Base-by-base conservation (phyloP, 30 jellyfish, hydroid and myxozoan species). In the Aurelia sp. region DNA sequence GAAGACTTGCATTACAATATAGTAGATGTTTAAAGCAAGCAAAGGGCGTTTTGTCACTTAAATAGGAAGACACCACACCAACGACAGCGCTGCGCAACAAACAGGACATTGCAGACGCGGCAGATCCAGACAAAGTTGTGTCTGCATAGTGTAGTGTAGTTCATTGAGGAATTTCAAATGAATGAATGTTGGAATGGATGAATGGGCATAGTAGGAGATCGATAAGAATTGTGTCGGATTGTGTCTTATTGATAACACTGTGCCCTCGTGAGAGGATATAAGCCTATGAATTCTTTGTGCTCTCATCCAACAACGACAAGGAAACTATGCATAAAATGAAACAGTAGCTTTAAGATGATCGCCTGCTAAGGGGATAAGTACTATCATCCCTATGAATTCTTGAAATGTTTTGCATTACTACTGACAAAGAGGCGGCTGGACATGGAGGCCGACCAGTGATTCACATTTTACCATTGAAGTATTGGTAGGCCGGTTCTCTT, bases 251-350 rank as follows among this genome's bases (percentile, higher is more conserved):
- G 44, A 69, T 69, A 69, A 69, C 65, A 69, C 44, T 24, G 80
- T 55, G 61, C 30, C 80, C 80, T 69, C 80, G 80, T 69, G 80
- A 69, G 80, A 69, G 80, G 80, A 69, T 69, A 10, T 33, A 21
- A 24, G 50, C 44, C 57, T 69, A 69, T 35, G 80, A 69, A 8
- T 69, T 69, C 57, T 18, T 50, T 69, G 62, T n/a, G 12, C 22
- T 22, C 30, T 69, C 33, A 22, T 64, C 57, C 19, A 69, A 55
- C 80, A 69, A 69, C 66, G 57, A 69, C 52, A 69, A 13, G 63
- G 62, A 33, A 69, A 55, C 40, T 69, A 33, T 69, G 80, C 62
- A 31, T 69, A 69, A 31, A 27, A 69, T 69, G 80, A 69, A 69
- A 69, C 80, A 69, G 80, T 69, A 35, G 62, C 57, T 55, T 33